These are phyloP conservation scores for Apteryx owenii DNA, from an alignment of 2,113 vertebrate species.

Conservation along the genomic window DNA sequence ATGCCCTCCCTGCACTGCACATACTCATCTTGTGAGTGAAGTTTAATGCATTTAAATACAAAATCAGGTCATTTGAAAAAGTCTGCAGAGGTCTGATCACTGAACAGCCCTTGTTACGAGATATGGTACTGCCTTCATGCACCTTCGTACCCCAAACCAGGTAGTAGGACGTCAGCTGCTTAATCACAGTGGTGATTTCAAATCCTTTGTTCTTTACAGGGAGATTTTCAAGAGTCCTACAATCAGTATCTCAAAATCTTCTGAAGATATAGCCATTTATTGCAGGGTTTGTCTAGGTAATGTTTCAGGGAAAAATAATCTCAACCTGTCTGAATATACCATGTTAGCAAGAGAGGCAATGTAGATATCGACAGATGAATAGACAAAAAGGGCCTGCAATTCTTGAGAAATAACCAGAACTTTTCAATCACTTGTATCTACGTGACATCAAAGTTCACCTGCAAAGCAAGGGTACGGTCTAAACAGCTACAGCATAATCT, in stretches of 20 bases:
- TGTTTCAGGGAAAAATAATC: constrained; percentile 42
- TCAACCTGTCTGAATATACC: constrained; percentile 36
- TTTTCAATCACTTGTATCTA: constrained; percentile 48
- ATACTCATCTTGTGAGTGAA: not conserved
- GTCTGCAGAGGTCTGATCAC: not conserved
- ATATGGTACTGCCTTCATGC: not conserved
- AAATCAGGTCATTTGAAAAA: not conserved
- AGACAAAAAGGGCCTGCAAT: constrained; percentile 1
- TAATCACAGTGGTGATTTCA: constrained; percentile 34
- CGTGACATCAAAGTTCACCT: constrained; percentile 38
- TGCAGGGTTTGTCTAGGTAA: constrained; percentile 39
- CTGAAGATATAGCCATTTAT: constrained; percentile 40
- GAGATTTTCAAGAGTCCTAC: constrained; percentile 59
- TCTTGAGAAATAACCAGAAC: not conserved
- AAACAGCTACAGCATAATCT: constrained; percentile 52
- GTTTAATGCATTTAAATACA: not conserved
- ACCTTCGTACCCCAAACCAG: not conserved
- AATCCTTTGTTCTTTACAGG: constrained; percentile 30
- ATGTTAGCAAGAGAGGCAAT: constrained; percentile 49
- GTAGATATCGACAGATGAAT: constrained; percentile 11
- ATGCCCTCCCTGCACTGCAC: not conserved
- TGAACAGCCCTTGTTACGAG: constrained; percentile 20
- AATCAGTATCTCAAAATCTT: constrained; percentile 52
- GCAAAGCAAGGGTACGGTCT: constrained; percentile 6
- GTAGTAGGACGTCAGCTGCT: not conserved